These are phyloP conservation scores for Trichoplusia ni DNA, from an alignment of 1,140 invertebrate genomes.

Conservation along the genomic window DNA sequence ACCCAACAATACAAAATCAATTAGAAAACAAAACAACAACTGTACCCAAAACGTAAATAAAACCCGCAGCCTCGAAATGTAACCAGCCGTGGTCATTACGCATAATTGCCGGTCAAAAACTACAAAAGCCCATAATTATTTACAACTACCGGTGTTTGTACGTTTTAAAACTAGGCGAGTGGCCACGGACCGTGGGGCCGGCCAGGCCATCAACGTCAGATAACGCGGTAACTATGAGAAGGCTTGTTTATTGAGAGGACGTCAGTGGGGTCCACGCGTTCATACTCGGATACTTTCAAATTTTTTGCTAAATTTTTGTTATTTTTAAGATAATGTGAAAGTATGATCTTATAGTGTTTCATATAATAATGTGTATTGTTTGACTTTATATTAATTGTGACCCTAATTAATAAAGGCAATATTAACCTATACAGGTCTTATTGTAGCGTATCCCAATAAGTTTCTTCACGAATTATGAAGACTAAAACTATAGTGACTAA, in stretches of 20 bases:
- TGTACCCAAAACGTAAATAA: not conserved
- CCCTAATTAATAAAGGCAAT: too few species aligned
- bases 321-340: not conserved
- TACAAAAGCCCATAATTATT: conserved; percentile 37
- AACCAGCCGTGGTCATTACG: conserved; percentile 17
- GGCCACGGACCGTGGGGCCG: conserved; percentile 1
- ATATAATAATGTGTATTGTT: not conserved
- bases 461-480: too few species aligned
- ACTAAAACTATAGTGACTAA: too few species aligned
- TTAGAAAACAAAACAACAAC: conserved; percentile 1
- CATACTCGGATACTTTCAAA: conserved; percentile 14
- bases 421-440: too few species aligned
- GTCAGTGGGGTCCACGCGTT: conserved; percentile 27
- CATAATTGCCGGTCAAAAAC: conserved; percentile 30
- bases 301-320: not conserved
- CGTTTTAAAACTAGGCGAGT: conserved; percentile 44
- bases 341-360: not conserved
- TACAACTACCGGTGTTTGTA: conserved; percentile 24
- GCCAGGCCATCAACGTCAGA: conserved; percentile 41
- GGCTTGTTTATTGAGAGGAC: conserved; percentile 42
- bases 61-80: conserved; percentile 6
- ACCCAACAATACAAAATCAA: conserved; percentile 8
- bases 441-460: too few species aligned
- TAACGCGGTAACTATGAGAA: conserved; percentile 45
- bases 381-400: too few species aligned